Evolutionary conservation across 2,888 invertebrate genomes (phyloP), one percentile per base, ranked within the genome.

Genomic region (Tolmerus cingulatus): DNA sequence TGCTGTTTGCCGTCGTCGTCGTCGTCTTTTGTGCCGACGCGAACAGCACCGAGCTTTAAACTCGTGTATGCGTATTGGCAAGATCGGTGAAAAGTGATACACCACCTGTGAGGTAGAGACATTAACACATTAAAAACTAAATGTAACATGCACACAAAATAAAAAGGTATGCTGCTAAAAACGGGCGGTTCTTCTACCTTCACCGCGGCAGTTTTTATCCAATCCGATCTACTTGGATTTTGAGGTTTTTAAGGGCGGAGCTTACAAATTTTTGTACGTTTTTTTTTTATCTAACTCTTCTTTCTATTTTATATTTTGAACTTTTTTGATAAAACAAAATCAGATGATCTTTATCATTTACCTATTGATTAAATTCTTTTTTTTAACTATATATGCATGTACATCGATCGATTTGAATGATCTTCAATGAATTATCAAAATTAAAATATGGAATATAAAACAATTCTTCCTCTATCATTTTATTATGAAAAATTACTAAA

Each of bases 181-280:
- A 66, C 87, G 66, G 88, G 88, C 87, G 88, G 88, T 57, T 86
- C 66, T 66, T 66, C 66, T 66, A 66, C 66, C 66, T 66, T 66
- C 88, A 86, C 81, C 57, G 57, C 84, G 16, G 27, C n/a, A 84
- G 55, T 57, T 79, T 86, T 86, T 77, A 87, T 87, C 88, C 88
- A 88, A 88, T 88, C 87, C 34, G 27, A 74, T 82, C 66, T 46
- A 79, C 74, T 51, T 77, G 79, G 66, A 66, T 66, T 78, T 87
- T 85, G 51, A 37, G 76, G 74, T 87, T 78, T 55, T 51, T 27
- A 76, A 37, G 55, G 87, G 88, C 23, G 86, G 88, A 82, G 87
- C 86, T 79, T 85, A 76, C 78, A 43, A 23, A 34, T 23, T 46
- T 46, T 46, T n/a, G 40, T 55, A 27, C 12, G 14, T 0, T 66